phyloP scores from a whole-genome alignment of 2,113 vertebrate species.

The Oreochromis spilurus region DNA sequence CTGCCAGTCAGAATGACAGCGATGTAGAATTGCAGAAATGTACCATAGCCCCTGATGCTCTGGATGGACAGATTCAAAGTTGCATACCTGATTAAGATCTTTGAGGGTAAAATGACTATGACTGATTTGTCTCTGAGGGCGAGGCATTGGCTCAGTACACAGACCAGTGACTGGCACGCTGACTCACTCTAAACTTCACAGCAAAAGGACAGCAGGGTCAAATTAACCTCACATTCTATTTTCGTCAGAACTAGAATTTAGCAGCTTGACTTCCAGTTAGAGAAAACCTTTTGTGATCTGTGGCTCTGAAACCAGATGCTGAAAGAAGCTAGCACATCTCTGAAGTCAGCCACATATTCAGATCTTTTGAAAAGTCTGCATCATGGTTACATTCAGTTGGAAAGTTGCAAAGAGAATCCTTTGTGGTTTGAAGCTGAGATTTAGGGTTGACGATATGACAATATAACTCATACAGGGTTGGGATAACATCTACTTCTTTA shows the following conservation, averaged over 20 bases:
- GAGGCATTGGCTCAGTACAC: neutral
- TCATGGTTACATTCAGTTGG: neutral
- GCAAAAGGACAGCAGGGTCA: neutral
- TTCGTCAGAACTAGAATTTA: neutral
- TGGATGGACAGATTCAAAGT: neutral
- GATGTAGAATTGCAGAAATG: neutral
- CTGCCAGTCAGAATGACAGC: neutral
- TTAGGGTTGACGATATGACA: neutral
- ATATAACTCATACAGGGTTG: neutral
- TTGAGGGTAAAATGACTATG: neutral
- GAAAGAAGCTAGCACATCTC: neutral
- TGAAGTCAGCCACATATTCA: neutral
- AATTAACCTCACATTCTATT: neutral
- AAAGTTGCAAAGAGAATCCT: neutral
- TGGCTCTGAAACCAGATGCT: neutral
- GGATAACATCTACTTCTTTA: neutral
- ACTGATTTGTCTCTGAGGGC: neutral
- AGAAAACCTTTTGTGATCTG: neutral
- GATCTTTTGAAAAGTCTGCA: neutral
- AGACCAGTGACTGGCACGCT: neutral
- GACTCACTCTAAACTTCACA: neutral
- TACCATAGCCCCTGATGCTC: neutral
- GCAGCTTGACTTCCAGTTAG: neutral
- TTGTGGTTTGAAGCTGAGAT: neutral
- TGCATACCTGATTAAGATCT: neutral